These are phyloP conservation scores for zebrafish (Danio rerio) DNA, from an alignment of 2,113 vertebrate species.

Conservation along the genomic window GRCz12tu NC_133188.1:20246501-20247000, in stretches of 20 bases:
- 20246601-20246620: too few species aligned
- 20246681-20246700: neutral
- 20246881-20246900: constrained; percentile 50
- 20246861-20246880: constrained; percentile 63
- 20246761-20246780: constrained; percentile 6
- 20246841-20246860: constrained; percentile 73
- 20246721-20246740: neutral
- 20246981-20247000: neutral
- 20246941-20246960: neutral
- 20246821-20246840: constrained; percentile 53
- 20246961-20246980: neutral
- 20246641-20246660: neutral
- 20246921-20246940: neutral
- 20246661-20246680: too few species aligned
- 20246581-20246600: too few species aligned
- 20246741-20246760: neutral
- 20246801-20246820: constrained; percentile 43
- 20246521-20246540: too few species aligned
- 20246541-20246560: too few species aligned
- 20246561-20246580: too few species aligned
- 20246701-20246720: neutral
- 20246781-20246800: constrained; percentile 30
- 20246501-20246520: too few species aligned
- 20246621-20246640: neutral
- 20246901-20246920: constrained; percentile 28